Evolutionary conservation across 2,888 invertebrate species (phyloP), one percentile per base, ranked within the genome.

Genomic region (Athrips mouffetella): DNA sequence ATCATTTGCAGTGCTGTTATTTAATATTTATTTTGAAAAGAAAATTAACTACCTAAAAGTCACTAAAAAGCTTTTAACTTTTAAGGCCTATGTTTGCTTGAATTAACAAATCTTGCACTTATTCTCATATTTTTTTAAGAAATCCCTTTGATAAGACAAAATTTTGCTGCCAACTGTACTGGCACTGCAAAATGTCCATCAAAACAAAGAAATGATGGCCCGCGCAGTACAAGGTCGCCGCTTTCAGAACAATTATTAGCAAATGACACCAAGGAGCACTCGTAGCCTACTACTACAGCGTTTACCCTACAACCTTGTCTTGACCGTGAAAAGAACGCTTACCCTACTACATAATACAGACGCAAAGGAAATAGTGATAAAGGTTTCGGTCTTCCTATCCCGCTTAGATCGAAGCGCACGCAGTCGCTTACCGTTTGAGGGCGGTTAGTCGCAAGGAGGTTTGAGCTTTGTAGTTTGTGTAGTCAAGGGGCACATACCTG

Each of bases 291-390:
- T 59, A 58, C 65, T 63, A 47, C 51, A 45, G 52, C 49, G 51
- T 51, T 47, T 49, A 60, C 62, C 55, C 48, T 48, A 57, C 52
- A 76, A 76, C 80, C 83, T 81, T 80, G 77, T 74, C 67, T 73
- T 83, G 83, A 81, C 83, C 83, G 80, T 80, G 83, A 84, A 78
- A 74, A 46, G 35, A 50, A 58, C 52, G 51, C 49, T 15, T 42
- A 54, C 52, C 39, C 23, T 23, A 40, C 40, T 33, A 33, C n/a
- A n/a, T 33, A 33, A 33, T 33, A 33, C 33, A 33, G 33, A 33
- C 33, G 33, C 35, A 18, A 25, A 10, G 25, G 16, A 37, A 13
- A n/a, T 15, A 33, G n/a, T 37, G 29, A 41, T 41, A 41, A 41
- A 41, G 41, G 29, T 41, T 41, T 41, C 29, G 15, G 29, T 41